A percentile compares a stretch with the other conserved stretches of the same genome.
Conservation (phyloP, 2,888 invertebrate species). For the Aproaerema taeniolella region DNA sequence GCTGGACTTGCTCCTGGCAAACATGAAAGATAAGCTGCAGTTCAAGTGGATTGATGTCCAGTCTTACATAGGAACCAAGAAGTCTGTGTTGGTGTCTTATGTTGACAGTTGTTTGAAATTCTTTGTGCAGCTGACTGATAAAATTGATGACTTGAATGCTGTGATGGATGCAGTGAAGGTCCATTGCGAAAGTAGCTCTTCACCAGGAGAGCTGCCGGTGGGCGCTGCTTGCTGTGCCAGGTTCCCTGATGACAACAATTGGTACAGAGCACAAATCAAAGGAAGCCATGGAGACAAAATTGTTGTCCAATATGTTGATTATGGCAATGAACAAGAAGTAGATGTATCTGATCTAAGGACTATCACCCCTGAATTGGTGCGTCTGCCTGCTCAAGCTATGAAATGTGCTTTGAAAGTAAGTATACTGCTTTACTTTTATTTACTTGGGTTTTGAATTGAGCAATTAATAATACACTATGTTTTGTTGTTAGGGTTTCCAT, state of each 20-base stretch:
- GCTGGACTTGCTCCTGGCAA: slow-evolving; percentile 71
- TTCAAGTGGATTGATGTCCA: slow-evolving; percentile 58
- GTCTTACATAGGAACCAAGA: slow-evolving; percentile 43
- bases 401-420: slow-evolving; percentile 83
- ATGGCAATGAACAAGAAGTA: slow-evolving; percentile 94
- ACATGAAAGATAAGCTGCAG: slow-evolving; percentile 57
- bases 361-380: slow-evolving; percentile 80
- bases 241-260: slow-evolving; percentile 87
- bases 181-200: slow-evolving; percentile 73
- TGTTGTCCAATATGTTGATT: slow-evolving; percentile 93
- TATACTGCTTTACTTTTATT: slow-evolving; percentile 5
- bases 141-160: slow-evolving; percentile 76
- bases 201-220: slow-evolving; percentile 66
- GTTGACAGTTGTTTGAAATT: slow-evolving; percentile 85
- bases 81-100: slow-evolving; percentile 79
- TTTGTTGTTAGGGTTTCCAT: slow-evolving; percentile 61
- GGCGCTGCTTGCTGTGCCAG: slow-evolving; percentile 87
- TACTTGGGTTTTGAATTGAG: background rate
- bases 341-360: slow-evolving; percentile 75
- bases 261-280: slow-evolving; percentile 93
- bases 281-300: slow-evolving; percentile 77
- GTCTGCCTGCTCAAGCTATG: slow-evolving; percentile 84
- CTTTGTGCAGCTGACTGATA: slow-evolving; percentile 82
- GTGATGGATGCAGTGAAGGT: slow-evolving; percentile 82
- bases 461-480: slow-evolving; percentile 7